These are phyloP conservation scores for Tachysurus fulvidraco DNA, from an alignment of 2,113 vertebrate species.

Conservation along the genomic window DNA sequence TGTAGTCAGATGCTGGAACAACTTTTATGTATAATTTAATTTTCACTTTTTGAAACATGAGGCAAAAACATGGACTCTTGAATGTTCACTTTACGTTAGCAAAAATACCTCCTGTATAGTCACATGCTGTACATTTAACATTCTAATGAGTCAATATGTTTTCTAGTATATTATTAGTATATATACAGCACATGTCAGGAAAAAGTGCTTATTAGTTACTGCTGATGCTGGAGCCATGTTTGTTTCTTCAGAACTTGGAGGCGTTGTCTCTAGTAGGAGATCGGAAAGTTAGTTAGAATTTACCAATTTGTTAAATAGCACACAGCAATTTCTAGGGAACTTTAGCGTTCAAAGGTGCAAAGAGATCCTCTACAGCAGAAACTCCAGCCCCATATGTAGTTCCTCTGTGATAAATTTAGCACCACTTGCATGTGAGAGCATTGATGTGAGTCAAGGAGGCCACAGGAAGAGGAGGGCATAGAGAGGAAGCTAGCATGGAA, in stretches of 20 bases:
- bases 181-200: background rate
- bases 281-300: background rate
- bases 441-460: background rate
- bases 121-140: background rate
- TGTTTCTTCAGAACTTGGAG: background rate
- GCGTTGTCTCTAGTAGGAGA: background rate
- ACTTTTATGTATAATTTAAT: background rate
- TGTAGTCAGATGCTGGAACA: background rate
- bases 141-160: background rate
- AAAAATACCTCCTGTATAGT: background rate
- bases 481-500: slow-evolving; percentile 57
- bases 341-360: background rate
- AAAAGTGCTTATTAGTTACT: background rate
- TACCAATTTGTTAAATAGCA: background rate
- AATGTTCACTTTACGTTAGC: background rate
- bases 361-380: background rate
- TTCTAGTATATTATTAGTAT: background rate
- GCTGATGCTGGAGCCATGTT: background rate
- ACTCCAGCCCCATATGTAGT: background rate
- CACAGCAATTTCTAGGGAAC: background rate
- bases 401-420: slow-evolving; percentile 6
- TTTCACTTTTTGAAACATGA: background rate
- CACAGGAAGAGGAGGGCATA: slow-evolving; percentile 53
- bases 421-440: background rate
- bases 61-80: background rate